Evolutionary conservation across 1,140 invertebrate species (phyloP).

Genomic region (Odontomachus brunneus): DNA sequence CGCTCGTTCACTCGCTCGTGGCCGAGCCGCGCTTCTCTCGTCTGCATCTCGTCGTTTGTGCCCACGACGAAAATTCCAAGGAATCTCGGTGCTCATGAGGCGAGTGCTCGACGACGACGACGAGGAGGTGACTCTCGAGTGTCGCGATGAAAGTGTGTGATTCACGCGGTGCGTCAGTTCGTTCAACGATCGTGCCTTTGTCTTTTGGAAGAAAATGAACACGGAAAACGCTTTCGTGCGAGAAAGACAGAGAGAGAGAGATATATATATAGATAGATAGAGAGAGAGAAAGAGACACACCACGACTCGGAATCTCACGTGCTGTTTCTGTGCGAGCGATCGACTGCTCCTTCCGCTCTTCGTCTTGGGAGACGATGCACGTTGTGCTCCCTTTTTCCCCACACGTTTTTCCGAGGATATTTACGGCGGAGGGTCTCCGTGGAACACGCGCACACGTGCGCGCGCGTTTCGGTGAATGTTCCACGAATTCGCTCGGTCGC

Average conservation of each 20-base stretch:
- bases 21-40: neutral
- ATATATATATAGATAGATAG: no score
- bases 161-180: no score
- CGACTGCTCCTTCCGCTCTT: no score
- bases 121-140: neutral
- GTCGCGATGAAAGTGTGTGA: constrained; percentile 1
- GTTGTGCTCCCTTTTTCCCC: neutral
- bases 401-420: neutral
- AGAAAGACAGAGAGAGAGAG: no score
- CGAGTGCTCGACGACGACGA: neutral
- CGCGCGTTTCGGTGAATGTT: constrained; percentile 1
- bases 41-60: neutral
- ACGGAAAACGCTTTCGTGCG: no score
- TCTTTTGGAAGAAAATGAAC: no score
- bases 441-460: neutral
- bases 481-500: constrained; percentile 28
- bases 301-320: no score
- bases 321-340: no score
- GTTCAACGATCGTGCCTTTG: no score
- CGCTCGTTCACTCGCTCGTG: neutral
- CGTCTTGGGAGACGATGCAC: no score
- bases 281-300: no score
- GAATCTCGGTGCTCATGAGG: neutral
- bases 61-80: neutral
- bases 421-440: neutral